These are phyloP conservation scores for cattle (Bos taurus) DNA, from an alignment of 2,113 vertebrate genomes.

Conservation along the genomic window DNA sequence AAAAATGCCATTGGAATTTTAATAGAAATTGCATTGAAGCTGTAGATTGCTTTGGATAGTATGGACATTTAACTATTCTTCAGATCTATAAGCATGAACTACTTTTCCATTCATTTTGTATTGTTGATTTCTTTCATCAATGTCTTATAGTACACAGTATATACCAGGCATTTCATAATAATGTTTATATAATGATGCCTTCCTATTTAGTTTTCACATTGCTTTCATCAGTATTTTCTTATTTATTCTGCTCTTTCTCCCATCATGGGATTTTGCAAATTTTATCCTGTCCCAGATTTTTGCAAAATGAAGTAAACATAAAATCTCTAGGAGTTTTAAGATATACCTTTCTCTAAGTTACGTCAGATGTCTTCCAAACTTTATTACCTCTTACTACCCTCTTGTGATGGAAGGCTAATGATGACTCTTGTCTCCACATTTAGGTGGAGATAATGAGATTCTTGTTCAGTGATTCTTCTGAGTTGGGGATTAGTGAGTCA, in stretches of 20 bases:
- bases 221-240: neutral
- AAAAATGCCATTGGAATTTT: neutral
- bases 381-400: neutral
- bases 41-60: neutral
- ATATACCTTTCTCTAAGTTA: neutral
- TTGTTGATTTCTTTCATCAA: neutral
- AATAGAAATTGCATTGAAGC: neutral
- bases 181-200: neutral
- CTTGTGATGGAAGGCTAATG: neutral
- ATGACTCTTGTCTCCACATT: neutral
- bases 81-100: neutral
- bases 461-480: neutral
- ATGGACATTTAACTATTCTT: neutral
- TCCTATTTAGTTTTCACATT: neutral
- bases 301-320: constrained; percentile 6
- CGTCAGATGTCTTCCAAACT: neutral
- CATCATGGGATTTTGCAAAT: neutral
- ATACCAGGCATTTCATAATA: neutral
- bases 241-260: neutral
- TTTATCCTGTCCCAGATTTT: neutral
- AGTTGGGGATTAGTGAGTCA: constrained; percentile 18
- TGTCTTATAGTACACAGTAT: neutral
- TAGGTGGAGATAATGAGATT: neutral
- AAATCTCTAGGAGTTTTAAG: neutral
- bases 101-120: neutral